Percentiles rank a stretch among this genome's conserved stretches.
phyloP scores from a whole-genome alignment of 2,888 invertebrate genomes.

The Asteroscopus sphinx region DNA sequence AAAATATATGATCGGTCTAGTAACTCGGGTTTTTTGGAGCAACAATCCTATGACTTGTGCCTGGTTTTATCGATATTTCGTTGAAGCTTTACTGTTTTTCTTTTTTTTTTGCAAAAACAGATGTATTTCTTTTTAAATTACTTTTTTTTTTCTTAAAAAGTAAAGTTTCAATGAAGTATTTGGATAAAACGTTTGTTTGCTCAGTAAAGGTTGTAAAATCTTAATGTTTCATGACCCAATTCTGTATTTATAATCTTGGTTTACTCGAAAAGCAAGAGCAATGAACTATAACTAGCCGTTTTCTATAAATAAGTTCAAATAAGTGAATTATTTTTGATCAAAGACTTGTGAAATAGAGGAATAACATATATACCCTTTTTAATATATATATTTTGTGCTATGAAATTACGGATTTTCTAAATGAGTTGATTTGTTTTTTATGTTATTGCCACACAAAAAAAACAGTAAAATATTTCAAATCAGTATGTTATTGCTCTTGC shows the following conservation, averaged over 20 bases:
- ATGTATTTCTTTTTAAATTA: background rate
- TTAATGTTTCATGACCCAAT: slow-evolving; percentile 55
- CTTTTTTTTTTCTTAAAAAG: slow-evolving; percentile 33
- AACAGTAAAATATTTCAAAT: background rate
- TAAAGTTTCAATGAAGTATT: slow-evolving; percentile 58
- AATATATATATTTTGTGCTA: background rate
- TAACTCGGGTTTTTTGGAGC: slow-evolving; percentile 58
- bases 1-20: slow-evolving; percentile 67
- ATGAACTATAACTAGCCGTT: slow-evolving; percentile 32
- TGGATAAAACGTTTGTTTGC: slow-evolving; percentile 78
- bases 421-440: background rate
- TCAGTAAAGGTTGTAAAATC: slow-evolving; percentile 84
- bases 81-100: slow-evolving; percentile 44
- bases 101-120: slow-evolving; percentile 4
- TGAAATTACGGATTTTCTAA: background rate
- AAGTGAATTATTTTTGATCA: slow-evolving; percentile 18
- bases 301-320: slow-evolving; percentile 19
- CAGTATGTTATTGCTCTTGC: slow-evolving; percentile 19
- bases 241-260: slow-evolving; percentile 49
- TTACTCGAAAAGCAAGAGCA: slow-evolving; percentile 51
- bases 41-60: slow-evolving; percentile 79
- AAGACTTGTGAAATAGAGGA: slow-evolving; percentile 10
- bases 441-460: no score
- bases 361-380: background rate
- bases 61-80: slow-evolving; percentile 71